phyloP scores from a whole-genome alignment of 2,113 vertebrate species.

The Loxodonta africana region DNA sequence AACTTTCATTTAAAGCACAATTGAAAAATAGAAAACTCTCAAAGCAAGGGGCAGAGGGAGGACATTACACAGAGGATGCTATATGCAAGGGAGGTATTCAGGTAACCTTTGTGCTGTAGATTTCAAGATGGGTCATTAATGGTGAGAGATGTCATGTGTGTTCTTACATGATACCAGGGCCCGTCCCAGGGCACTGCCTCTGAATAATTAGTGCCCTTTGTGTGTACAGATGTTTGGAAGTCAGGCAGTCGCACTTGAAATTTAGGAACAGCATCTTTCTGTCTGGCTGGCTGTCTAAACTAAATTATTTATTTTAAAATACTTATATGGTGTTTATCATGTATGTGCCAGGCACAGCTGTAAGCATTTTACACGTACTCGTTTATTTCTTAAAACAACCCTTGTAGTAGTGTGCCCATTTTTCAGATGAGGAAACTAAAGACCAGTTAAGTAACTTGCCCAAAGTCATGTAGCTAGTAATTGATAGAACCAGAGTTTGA shows the following conservation, averaged over 20 bases:
- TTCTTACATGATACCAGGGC: not conserved
- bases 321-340: not conserved
- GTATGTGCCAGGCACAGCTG: not conserved
- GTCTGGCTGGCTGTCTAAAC: not conserved
- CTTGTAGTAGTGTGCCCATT: not conserved
- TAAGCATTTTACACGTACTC: not conserved
- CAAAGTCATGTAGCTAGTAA: not conserved
- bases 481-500: not conserved
- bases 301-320: not conserved
- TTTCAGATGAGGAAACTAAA: not conserved
- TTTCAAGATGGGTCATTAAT: not conserved
- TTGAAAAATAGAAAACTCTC: not conserved
- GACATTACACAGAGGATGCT: not conserved
- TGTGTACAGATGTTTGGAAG: no score
- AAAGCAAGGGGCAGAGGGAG: not conserved
- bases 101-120: not conserved
- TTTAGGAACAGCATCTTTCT: not conserved
- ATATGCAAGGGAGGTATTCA: not conserved
- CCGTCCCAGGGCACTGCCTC: not conserved
- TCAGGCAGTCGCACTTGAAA: not conserved
- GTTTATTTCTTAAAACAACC: not conserved
- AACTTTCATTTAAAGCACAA: no score
- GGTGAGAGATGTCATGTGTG: no score
- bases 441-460: not conserved
- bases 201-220: not conserved